Conservation (phyloP, 2,797 vertebrate species). For the Threskiornis aethiopicus region DNA sequence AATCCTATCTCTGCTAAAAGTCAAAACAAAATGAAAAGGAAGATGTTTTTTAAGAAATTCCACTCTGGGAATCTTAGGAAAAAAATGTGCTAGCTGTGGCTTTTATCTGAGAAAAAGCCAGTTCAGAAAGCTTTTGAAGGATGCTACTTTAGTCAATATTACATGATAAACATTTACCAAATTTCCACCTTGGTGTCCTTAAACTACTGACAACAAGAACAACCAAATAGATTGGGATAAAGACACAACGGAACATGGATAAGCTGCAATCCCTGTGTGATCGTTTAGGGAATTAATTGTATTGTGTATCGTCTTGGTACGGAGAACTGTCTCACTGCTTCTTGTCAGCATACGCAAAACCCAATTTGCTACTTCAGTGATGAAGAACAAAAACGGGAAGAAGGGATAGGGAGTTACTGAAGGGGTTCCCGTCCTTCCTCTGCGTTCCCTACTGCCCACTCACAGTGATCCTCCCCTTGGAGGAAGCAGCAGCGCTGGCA, state of each 20-base stretch:
- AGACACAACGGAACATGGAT: not conserved
- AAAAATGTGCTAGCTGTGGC: not conserved
- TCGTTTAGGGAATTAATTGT: not conserved
- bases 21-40: not conserved
- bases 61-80: not conserved
- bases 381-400: not conserved
- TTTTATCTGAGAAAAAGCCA: not conserved
- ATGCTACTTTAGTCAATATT: not conserved
- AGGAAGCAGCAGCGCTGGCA: not conserved
- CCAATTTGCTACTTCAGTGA: not conserved
- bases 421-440: not conserved
- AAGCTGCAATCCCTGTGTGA: not conserved
- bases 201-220: not conserved
- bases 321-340: constrained; percentile 3
- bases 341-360: not conserved
- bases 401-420: not conserved
- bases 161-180: not conserved
- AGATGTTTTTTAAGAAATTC: not conserved
- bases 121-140: not conserved
- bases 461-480: not conserved
- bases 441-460: not conserved
- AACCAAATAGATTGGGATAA: not conserved
- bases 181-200: not conserved
- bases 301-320: not conserved
- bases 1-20: not conserved